Evolutionary conservation across 35 echinoderm and acorn worm species (phyloP), one percentile per base, ranked within the genome.

Genomic region (Apostichopus californicus): DNA sequence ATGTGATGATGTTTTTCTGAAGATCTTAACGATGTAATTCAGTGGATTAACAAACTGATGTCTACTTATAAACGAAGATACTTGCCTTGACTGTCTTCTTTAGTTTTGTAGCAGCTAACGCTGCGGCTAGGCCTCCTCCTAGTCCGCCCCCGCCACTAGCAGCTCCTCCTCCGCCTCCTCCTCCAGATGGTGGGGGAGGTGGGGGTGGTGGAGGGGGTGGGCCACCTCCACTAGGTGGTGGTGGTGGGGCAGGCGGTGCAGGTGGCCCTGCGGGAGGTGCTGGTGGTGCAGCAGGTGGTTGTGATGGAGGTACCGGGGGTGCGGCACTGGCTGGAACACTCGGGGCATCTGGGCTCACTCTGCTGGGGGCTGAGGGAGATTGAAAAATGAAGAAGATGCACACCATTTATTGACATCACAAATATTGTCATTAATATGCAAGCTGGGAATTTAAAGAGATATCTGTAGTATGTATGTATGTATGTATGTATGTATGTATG

Each of bases 81-180:
- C 93, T 83, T 83, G 89, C 93, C 78, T 88, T 94, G 86, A 21
- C 9, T 11, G 55, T 17, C 55, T 95, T 95, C 80, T 95, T 95
- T 14, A 95, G 91, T 81, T 95, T 95, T 56, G 91, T 91, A 65
- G 13, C 91, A 22, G 85, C 91, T 9, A 95, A 34, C n/a, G 83
- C 86, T 72, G 86, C 91, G 70, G 94, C 91, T 46, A 95, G 79
- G 68, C 86, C 86, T 10, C 86, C 34, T 46, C 34, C 34, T 46
- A 46, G 34, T 46, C 34, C 34, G 34, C 34, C 34, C 34, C 34
- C 34, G 34, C 34, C 86, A 78, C 70, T 77, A 78, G 21, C 46
- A 55, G 73, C 53, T 56, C 17, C 17, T 17, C 88, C 86, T 52
- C 86, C 86, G 8, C 86, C 92, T 12, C 86, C 86, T 65, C 11